Base-by-base conservation (phyloP, 2,888 invertebrate genomes). In the Cordilura impudica region DNA sequence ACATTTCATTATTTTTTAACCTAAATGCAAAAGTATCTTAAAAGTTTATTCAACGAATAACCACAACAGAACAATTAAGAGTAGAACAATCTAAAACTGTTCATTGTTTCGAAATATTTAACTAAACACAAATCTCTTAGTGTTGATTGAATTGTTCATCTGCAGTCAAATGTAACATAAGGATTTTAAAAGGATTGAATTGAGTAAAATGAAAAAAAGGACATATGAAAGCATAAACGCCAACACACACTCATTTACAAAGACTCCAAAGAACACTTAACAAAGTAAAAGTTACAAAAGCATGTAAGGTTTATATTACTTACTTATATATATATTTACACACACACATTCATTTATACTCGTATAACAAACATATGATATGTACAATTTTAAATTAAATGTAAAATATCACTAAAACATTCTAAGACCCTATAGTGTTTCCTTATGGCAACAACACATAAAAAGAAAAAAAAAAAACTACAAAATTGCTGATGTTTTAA, bases 101-200 rank as follows among this genome's bases (percentile, higher is more conserved):
- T 71, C n/a, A n/a, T 45, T 43, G 16, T 39, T 1, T 19, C 19
- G 16, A 61, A n/a, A n/a, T n/a, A n/a, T n/a, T n/a, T n/a, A n/a
- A n/a, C n/a, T 0, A 39, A n/a, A 19, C 19, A 51, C 12, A 73
- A 66, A 60, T 73, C 54, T 69, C 56, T 69, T 75, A 75, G 69
- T 69, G 69, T 75, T 75, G 75, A 75, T 75, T 75, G 63, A 75
- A 75, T 69, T 75, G 75, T 63, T 69, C 69, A 63, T 63, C 54
- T 69, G 63, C 75, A 75, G 75, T 75, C 75, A 63, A 56, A 69
- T 69, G 75, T 75, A 75, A 69, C 67, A 56, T 26, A 63, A 61
- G 16, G 49, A 69, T 69, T 69, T 69, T 75, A 75, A 75, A 63
- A 69, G 69, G 56, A 75, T 75, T 69, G 69, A 69, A 75, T 69